A percentile compares a stretch with the other conserved stretches of the same genome.
phyloP scores from a whole-genome alignment of 1,140 invertebrate genomes.

The Leptopilina clavipes region DNA sequence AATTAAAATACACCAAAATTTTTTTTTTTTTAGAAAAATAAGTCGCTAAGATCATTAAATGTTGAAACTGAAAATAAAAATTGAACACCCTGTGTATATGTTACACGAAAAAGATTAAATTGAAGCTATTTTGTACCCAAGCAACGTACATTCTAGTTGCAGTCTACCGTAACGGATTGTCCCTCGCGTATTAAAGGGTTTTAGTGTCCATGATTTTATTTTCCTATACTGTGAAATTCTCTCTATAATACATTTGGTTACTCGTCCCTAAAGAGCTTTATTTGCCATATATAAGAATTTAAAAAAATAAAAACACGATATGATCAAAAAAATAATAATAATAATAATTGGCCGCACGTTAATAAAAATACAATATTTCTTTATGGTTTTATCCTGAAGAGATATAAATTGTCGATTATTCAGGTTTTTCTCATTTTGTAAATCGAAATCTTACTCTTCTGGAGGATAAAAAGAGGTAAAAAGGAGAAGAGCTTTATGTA shows the following conservation, averaged over 20 bases:
- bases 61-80: neutral
- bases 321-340: no score
- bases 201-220: conserved; percentile 16
- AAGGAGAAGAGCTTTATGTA: neutral
- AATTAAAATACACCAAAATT: no score
- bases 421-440: neutral
- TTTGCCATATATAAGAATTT: neutral
- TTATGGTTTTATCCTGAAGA: no score
- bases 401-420: no score
- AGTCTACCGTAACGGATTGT: conserved; percentile 26
- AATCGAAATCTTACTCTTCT: conserved; percentile 6
- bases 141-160: conserved; percentile 4
- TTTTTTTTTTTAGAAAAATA: neutral
- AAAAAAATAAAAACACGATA: neutral
- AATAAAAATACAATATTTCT: neutral
- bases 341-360: no score
- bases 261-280: conserved; percentile 6
- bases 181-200: conserved; percentile 23
- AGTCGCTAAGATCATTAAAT: neutral
- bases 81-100: neutral
- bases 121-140: neutral
- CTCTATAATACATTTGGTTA: neutral
- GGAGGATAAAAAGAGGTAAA: neutral
- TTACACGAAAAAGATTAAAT: conserved; percentile 6
- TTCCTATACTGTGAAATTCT: conserved; percentile 9